These are phyloP conservation scores for Altica lythri DNA, from an alignment of 2,888 invertebrate species.

Conservation along the genomic window DNA sequence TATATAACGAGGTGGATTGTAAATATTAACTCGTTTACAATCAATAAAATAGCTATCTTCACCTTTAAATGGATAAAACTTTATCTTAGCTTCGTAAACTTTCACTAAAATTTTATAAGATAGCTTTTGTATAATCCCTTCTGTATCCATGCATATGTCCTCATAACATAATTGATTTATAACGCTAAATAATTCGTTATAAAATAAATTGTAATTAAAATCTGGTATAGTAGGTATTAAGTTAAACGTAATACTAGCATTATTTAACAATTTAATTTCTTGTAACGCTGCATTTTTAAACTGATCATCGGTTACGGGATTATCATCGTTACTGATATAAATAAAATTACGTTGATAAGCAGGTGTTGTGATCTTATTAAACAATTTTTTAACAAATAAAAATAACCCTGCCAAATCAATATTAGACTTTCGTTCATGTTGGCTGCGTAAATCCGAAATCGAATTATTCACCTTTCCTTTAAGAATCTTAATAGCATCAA, in stretches of 20 bases:
- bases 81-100: slow-evolving; percentile 32
- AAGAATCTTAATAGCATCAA: slow-evolving; percentile 42
- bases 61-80: slow-evolving; percentile 44
- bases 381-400: slow-evolving; percentile 45
- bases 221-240: slow-evolving; percentile 40
- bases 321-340: slow-evolving; percentile 48
- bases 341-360: slow-evolving; percentile 43
- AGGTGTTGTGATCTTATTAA: slow-evolving; percentile 41
- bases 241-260: slow-evolving; percentile 42
- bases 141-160: slow-evolving; percentile 42
- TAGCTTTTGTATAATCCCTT: slow-evolving; percentile 43
- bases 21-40: slow-evolving; percentile 20
- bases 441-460: slow-evolving; percentile 37
- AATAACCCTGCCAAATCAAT: slow-evolving; percentile 46
- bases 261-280: slow-evolving; percentile 46
- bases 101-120: slow-evolving; percentile 35
- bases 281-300: slow-evolving; percentile 46
- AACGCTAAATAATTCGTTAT: slow-evolving; percentile 46
- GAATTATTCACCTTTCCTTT: slow-evolving; percentile 34
- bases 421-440: slow-evolving; percentile 40
- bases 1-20: too few species aligned
- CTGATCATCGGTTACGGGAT: slow-evolving; percentile 43
- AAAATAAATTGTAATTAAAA: slow-evolving; percentile 46
- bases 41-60: slow-evolving; percentile 39
- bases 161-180: slow-evolving; percentile 32